phyloP scores from a whole-genome alignment of 2,797 vertebrate genomes.

The Fratercula arctica region DNA sequence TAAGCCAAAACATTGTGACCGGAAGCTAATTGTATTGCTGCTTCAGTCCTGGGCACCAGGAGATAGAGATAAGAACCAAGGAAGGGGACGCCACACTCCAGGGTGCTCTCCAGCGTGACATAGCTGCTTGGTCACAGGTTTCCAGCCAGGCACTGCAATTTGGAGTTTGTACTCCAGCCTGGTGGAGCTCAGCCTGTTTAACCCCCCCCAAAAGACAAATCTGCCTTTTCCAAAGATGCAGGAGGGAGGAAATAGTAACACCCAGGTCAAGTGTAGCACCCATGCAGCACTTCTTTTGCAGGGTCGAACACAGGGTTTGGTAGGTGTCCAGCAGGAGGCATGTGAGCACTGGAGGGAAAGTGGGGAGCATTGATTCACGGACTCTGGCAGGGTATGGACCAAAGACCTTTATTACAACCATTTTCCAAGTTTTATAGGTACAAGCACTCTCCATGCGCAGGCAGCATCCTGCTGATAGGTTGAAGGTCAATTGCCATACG shows the following conservation, averaged over 20 bases:
- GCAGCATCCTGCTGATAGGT: too few species aligned
- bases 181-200: background rate
- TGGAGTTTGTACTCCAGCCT: background rate
- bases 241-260: background rate
- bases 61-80: background rate
- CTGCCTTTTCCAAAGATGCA: background rate
- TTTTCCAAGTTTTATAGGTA: too few species aligned
- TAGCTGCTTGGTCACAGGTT: background rate
- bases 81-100: background rate
- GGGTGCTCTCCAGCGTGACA: background rate
- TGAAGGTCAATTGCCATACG: too few species aligned
- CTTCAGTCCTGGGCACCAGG: background rate
- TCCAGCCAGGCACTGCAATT: background rate
- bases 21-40: background rate
- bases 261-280: background rate
- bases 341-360: background rate
- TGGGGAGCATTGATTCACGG: too few species aligned
- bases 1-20: background rate
- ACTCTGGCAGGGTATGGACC: too few species aligned
- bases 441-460: too few species aligned
- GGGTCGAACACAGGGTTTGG: accelerated
- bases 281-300: background rate
- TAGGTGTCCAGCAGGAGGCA: background rate
- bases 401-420: too few species aligned
- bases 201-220: background rate